phyloP scores from a whole-genome alignment of 2,888 invertebrate species.

The Liopterus haemorrhoidalis region DNA sequence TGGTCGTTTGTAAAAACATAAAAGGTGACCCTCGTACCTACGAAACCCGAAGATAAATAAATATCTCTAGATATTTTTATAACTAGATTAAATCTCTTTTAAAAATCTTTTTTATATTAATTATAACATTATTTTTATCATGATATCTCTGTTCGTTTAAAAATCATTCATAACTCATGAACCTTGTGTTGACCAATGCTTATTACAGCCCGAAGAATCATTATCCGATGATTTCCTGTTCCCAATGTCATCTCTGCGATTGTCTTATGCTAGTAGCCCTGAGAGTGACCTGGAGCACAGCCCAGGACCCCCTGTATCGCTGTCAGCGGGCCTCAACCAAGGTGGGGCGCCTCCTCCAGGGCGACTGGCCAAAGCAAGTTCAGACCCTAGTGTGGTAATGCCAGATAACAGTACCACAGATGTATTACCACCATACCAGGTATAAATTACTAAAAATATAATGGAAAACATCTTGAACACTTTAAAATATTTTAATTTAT shows the following conservation, averaged over 20 bases:
- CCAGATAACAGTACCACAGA: slow-evolving; percentile 73
- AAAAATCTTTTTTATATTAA: slow-evolving; percentile 22
- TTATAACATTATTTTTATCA: slow-evolving; percentile 27
- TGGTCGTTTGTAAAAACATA: too few relatives aligned
- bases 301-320: slow-evolving; percentile 57
- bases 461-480: slow-evolving; percentile 7
- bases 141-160: slow-evolving; percentile 31
- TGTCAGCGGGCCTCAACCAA: slow-evolving; percentile 43
- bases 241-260: slow-evolving; percentile 91
- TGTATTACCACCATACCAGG: slow-evolving; percentile 82
- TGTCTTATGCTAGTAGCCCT: slow-evolving; percentile 93
- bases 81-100: too few relatives aligned
- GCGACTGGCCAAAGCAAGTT: slow-evolving; percentile 70
- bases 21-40: too few relatives aligned
- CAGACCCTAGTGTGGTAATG: slow-evolving; percentile 92
- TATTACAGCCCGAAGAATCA: slow-evolving; percentile 85
- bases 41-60: too few relatives aligned
- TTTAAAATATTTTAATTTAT: neutral
- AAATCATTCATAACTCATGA: slow-evolving; percentile 11
- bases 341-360: slow-evolving; percentile 51
- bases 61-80: too few relatives aligned
- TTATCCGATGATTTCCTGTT: slow-evolving; percentile 98
- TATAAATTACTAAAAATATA: slow-evolving; percentile 45
- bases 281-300: slow-evolving; percentile 92
- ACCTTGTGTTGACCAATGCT: slow-evolving; percentile 12